Evolutionary conservation across 2,113 vertebrate genomes (phyloP).

Genomic region (Chaetops frenatus): DNA sequence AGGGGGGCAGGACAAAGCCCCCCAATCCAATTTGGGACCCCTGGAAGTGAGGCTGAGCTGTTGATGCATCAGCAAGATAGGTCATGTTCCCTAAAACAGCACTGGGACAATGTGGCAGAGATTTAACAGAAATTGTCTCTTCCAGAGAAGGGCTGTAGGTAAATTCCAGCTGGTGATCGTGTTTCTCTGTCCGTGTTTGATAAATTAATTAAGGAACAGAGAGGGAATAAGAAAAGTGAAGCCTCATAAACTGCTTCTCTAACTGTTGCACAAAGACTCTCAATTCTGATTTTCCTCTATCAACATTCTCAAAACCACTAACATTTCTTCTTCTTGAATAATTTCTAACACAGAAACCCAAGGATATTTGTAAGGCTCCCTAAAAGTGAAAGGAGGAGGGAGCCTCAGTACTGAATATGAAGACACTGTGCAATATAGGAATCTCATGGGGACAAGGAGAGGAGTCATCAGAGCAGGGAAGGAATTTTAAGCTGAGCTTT

Average conservation of each 20-base stretch:
- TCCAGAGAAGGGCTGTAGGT: background rate
- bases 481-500: background rate
- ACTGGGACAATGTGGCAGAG: background rate
- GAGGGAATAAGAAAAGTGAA: background rate
- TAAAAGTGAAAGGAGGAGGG: background rate
- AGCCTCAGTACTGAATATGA: background rate
- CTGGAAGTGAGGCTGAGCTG: background rate
- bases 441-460: background rate
- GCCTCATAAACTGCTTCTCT: background rate
- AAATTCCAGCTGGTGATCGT: background rate
- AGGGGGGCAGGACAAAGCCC: background rate
- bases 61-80: background rate
- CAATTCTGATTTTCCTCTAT: background rate
- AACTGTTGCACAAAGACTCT: background rate
- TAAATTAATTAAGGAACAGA: background rate
- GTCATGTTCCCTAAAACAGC: background rate
- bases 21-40: rapidly evolving
- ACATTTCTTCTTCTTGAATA: background rate
- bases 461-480: background rate
- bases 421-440: background rate
- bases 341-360: background rate
- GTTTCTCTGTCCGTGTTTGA: background rate
- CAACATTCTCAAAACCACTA: background rate
- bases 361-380: background rate
- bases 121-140: background rate